A percentile compares a stretch with the other conserved stretches of the same genome.
phyloP scores from a whole-genome alignment of 2,888 invertebrate genomes.

The Trachelus stipa region DNA sequence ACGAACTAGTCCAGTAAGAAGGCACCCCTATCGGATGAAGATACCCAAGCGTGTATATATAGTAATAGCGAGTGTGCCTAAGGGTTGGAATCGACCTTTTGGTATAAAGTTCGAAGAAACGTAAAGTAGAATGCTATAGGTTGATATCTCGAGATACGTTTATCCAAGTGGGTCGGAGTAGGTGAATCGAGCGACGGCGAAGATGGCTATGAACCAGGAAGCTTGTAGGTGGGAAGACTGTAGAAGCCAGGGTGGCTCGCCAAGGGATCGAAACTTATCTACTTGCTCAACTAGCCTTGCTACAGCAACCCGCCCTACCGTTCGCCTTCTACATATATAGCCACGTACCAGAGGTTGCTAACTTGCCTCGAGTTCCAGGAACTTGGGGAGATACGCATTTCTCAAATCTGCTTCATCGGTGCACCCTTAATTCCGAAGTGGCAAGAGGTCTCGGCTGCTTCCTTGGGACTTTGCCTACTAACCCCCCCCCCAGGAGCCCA shows the following conservation, averaged over 20 bases:
- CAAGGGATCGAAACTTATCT: constrained; percentile 65
- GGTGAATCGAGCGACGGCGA: constrained; percentile 46
- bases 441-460: not conserved
- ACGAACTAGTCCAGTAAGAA: not conserved
- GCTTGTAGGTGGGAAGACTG: constrained; percentile 17
- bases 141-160: constrained; percentile 44
- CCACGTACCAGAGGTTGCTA: constrained; percentile 20
- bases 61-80: not conserved
- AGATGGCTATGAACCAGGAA: constrained; percentile 44
- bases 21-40: not conserved
- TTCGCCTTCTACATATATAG: constrained; percentile 41
- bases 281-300: constrained; percentile 62
- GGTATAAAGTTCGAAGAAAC: not conserved
- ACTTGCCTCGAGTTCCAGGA: constrained; percentile 39
- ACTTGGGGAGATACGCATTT: constrained; percentile 57
- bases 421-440: constrained; percentile 37
- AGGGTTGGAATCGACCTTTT: not conserved
- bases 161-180: constrained; percentile 42
- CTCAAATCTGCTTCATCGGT: constrained; percentile 48
- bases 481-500: not conserved
- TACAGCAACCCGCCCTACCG: constrained; percentile 47
- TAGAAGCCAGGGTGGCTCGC: constrained; percentile 24
- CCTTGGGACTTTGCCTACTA: not conserved
- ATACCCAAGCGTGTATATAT: not conserved
- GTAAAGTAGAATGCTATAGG: constrained; percentile 37